Base-by-base conservation (phyloP, 2,113 vertebrate genomes). In the Bufo gargarizans region DNA sequence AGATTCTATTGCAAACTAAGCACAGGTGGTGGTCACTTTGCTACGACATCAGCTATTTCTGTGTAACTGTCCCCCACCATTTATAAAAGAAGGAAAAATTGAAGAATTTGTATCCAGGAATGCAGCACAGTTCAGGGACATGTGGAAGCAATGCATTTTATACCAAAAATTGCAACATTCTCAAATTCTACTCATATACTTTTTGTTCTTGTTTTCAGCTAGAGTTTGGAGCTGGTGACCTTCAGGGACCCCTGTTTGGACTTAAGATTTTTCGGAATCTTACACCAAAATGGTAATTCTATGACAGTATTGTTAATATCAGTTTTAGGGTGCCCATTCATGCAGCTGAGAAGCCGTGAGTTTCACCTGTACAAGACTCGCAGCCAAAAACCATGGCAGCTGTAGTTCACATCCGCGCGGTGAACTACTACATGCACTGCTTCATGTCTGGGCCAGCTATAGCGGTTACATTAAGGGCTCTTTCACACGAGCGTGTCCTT, bases 211-310 rank as follows among this genome's bases (percentile, higher is more conserved):
- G 33, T 22, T 50, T 45, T 50, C 94, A 99, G 98, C 82, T 99
- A 89, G 98, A 99, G 92, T 94, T 99, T 43, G 98, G 96, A 92
- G 98, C 97, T 0, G 98, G 98, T 93, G 96, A 99, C 90, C 95
- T 97, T 71, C 97, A 99, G 0, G 98, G 98, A 19, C 98, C 98
- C 85, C 94, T 98, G 10, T 92, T 99, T 4, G 98, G 98, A 78
- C 90, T 99, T 90, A 99, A 99, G 94, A 93, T 99, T 89, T 99
- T 99, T 92, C 97, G 98, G 72, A 99, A 99, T 88, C 94, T 99
- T 91, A 99, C 98, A 2, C 94, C 96, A 47, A 95, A 96, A 95
- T 98, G 96, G 98, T 99, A 95, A 91, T 95, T 84, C 4, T 58
- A n/a, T 4, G 2, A 10, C 33, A 33, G 33, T 33, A 33, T 33